Conservation (phyloP, 2,797 vertebrate genomes). For the Eutrigla gurnardus region DNA sequence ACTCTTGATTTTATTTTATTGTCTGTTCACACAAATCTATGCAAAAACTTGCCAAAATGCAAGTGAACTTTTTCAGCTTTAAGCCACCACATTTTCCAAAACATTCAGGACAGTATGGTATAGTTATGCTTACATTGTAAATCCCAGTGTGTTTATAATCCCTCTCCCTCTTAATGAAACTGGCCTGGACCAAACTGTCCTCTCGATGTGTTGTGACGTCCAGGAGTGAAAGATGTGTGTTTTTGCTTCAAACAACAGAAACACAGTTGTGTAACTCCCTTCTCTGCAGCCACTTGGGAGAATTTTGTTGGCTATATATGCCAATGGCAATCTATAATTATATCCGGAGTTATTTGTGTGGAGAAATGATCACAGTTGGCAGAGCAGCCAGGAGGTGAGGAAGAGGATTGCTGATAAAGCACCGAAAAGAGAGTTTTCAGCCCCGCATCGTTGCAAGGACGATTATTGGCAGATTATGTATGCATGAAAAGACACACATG, state of each 20-base stretch:
- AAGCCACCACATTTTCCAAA: neutral
- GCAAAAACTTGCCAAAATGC: neutral
- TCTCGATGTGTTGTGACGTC: constrained; percentile 40
- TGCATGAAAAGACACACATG: constrained; percentile 5
- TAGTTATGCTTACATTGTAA: constrained; percentile 1
- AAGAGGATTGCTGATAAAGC: constrained; percentile 50
- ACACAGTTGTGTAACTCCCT: constrained; percentile 22
- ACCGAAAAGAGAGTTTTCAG: constrained; percentile 42
- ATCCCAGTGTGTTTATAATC: constrained; percentile 20
- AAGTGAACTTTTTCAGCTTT: constrained; percentile 5
- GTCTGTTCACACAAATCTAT: constrained; percentile 5
- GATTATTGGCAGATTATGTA: constrained; percentile 7
- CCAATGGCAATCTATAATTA: constrained; percentile 69
- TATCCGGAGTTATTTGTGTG: constrained; percentile 57
- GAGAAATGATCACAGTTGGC: constrained; percentile 44
- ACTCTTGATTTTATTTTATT: too few species aligned
- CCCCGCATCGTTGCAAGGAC: constrained; percentile 28
- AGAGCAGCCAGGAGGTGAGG: constrained; percentile 20
- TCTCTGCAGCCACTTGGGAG: constrained; percentile 7
- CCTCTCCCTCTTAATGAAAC: constrained; percentile 9
- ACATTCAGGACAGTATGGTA: constrained; percentile 2
- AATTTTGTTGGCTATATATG: constrained; percentile 19
- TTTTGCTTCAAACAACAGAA: constrained; percentile 39
- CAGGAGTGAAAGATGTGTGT: constrained; percentile 32
- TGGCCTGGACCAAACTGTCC: constrained; percentile 17